Base-by-base conservation (phyloP, 1,140 invertebrate species). In the Tenebrio molitor region DNA sequence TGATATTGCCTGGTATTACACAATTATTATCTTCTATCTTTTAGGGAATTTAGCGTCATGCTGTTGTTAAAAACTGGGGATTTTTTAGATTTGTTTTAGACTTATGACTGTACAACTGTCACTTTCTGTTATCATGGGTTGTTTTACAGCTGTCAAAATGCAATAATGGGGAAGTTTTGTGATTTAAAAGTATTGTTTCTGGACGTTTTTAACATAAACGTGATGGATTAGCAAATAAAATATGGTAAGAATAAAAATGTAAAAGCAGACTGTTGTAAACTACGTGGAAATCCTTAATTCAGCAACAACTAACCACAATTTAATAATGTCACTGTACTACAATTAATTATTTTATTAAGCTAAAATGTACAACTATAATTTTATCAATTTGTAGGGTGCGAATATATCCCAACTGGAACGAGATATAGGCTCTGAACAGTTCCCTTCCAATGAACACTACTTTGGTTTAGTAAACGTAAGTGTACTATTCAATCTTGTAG, bases 401-500 rank as follows among this genome's bases (percentile, higher is more conserved):
- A 98, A 97, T 90, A 94, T 97, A 85, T 98, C 97, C 79, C 96
- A 98, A 86, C 86, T 99, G 84, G 97, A 98, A 88, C 93, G 95
- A 88, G 96, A 99, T 89, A 98, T 99, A 82, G 97, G 97, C 81
- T 91, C 94, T 78, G 97, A 98, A 86, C 94, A 97, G 84, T 97
- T 99, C 86, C 96, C 97, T 81, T 92, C 94, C 63, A 99, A 98
- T 86, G 97, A 99, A 86, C 95, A 98, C 86, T 99, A 98, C 85
- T 99, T 99, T 89, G 97, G 97, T 83, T 89, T 99, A 86, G 95
- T 98, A 72, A 99, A 98, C 91, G 95, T 97, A 89, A 92, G 93
- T 75, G n/a, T n/a, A n/a, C n/a, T n/a, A n/a, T n/a, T n/a, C n/a
- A n/a, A n/a, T n/a, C n/a, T n/a, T n/a, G n/a, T n/a, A n/a, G n/a